Conservation (phyloP, 2,113 vertebrate genomes). For the Pica pica region DNA sequence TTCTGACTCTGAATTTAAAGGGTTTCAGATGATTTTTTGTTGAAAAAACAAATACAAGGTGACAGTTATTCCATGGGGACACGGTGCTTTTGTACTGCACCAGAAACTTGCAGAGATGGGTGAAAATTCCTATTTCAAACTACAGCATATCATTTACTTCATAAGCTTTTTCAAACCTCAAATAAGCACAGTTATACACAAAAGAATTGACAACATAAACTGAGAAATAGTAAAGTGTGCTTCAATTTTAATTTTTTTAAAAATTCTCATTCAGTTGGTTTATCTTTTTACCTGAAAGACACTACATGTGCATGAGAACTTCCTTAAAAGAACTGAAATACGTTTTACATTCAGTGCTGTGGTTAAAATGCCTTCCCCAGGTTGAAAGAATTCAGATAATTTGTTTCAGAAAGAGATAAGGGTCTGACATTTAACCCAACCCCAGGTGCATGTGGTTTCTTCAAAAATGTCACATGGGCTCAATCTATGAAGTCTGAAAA, state of each 20-base stretch:
- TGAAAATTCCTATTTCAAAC: neutral
- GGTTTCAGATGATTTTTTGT: neutral
- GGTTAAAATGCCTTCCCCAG: conserved; percentile 70
- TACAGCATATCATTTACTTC: accelerated
- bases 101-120: neutral
- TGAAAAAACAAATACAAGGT: neutral
- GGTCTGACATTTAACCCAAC: conserved; percentile 86
- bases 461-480: conserved; percentile 86
- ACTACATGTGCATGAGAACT: conserved; percentile 48
- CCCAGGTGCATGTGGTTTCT: conserved; percentile 91
- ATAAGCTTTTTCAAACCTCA: neutral
- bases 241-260: neutral
- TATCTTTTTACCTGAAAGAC: conserved; percentile 58
- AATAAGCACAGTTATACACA: neutral
- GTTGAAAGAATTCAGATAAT: conserved; percentile 73
- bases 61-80: neutral
- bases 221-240: neutral
- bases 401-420: conserved; percentile 75
- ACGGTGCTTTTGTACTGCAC: neutral
- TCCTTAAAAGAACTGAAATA: conserved; percentile 68
- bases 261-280: conserved; percentile 24
- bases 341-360: conserved; percentile 64
- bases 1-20: neutral
- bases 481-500: conserved; percentile 75
- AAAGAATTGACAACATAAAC: neutral